Evolutionary conservation across 2,888 invertebrate species (phyloP), one percentile per base, ranked within the genome.

Genomic region (Morpho deidamia): DNA sequence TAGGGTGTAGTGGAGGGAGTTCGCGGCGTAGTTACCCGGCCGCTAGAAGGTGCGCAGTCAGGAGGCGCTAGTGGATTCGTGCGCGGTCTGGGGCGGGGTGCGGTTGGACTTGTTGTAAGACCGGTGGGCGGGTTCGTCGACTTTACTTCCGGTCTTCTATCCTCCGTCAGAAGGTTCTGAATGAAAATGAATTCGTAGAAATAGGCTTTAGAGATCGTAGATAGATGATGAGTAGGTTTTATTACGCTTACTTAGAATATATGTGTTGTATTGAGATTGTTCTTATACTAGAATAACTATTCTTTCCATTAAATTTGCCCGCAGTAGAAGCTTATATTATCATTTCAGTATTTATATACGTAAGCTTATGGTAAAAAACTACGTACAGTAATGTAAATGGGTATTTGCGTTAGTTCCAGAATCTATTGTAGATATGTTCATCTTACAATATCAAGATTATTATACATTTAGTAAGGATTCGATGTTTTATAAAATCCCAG

Each of bases 1-100:
- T 64, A 86, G 85, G 85, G 84, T 37, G 61, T 86, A 59, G 71
- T 81, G 69, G 81, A 83, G 23, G 87, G 86, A 45, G 76, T 85
- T 32, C 58, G 73, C 49, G 86, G 85, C 56, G 72, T 80, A 51
- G 64, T 87, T 52, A 38, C 63, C 35, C 70, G 72, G 10, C 87
- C 87, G 8, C 52, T 81, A 5, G 70, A 67, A 11, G 86, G 87
- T 48, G 86, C 83, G 44, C 69, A 66, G 11, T 66, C 63, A 48
- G 66, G 70, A 54, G 87, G 87, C 53, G 82, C 82, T 46, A 66
- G 69, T 35, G 87, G 86, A 14, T 78, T 85, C 64, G 61, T 74
- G 35, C 66, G 63, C 54, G 87, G 86, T 0, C 71, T 85, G 4
- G 83, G 79, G 3, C 70, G 66, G 12, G 87, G 83, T 54, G 72